Percentiles rank a stretch among this genome's conserved stretches.
Evolutionary conservation across 2,113 vertebrate species (phyloP).

Genomic region (Serinus canaria): DNA sequence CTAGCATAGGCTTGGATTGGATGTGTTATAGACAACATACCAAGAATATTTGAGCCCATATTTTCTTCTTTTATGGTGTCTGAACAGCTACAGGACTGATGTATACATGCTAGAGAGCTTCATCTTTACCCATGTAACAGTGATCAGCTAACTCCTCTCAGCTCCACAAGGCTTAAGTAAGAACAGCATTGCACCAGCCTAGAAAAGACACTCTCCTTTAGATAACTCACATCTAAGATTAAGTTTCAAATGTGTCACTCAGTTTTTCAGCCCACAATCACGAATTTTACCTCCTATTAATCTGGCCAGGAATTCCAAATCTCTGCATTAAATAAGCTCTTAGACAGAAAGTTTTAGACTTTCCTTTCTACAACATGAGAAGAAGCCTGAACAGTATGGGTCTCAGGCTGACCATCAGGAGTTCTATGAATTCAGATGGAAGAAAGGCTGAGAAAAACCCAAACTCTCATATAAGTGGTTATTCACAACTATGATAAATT

Average conservation of each 20-base stretch:
- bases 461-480: neutral
- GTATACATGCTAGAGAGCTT: neutral
- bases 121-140: neutral
- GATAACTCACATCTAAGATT: neutral
- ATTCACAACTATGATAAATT: neutral
- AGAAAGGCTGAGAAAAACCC: neutral
- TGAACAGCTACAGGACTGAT: neutral
- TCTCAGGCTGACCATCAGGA: neutral
- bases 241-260: neutral
- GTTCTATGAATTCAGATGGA: neutral
- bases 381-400: neutral
- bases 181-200: neutral
- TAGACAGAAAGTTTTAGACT: neutral
- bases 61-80: neutral
- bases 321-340: neutral
- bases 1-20: neutral
- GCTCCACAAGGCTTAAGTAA: neutral
- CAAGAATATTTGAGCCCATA: neutral
- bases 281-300: neutral
- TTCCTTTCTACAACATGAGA: neutral
- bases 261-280: neutral
- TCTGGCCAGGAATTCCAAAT: neutral
- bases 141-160: neutral
- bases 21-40: neutral
- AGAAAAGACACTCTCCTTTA: neutral